A percentile compares a stretch with the other conserved stretches of the same genome.
These are phyloP conservation scores for Cinclus mexicanus DNA, from an alignment of 2,113 vertebrate species.

Conservation along the genomic window DNA sequence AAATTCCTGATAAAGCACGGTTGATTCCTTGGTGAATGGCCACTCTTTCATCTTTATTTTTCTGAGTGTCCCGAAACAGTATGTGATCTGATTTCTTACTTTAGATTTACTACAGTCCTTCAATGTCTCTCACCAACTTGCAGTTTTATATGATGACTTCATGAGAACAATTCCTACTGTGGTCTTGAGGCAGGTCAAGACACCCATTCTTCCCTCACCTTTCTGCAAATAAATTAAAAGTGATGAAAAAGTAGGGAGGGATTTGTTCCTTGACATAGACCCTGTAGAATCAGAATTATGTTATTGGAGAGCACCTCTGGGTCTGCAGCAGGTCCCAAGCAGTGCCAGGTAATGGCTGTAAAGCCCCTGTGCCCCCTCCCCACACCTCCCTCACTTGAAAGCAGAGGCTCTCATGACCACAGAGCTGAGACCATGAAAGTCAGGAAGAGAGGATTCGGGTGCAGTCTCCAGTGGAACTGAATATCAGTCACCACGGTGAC, in stretches of 20 bases:
- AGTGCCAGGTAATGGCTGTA: not conserved
- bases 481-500: not conserved
- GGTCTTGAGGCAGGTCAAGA: not conserved
- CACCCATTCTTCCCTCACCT: not conserved
- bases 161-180: not conserved
- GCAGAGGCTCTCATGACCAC: not conserved
- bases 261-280: not conserved
- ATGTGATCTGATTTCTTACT: not conserved
- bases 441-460: accelerated
- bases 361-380: not conserved
- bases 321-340: not conserved
- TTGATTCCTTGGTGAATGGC: not conserved
- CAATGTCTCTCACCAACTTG: not conserved
- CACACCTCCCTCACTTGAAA: not conserved
- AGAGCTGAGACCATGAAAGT: not conserved
- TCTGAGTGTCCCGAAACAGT: not conserved
- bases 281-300: not conserved
- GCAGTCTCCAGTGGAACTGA: not conserved
- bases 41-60: not conserved
- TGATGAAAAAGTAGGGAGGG: not conserved
- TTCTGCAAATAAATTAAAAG: not conserved
- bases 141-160: not conserved
- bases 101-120: not conserved
- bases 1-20: not conserved
- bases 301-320: not conserved